Base-by-base conservation (phyloP, 1,140 invertebrate genomes). In the Zeugodacus cucurbitae region DNA sequence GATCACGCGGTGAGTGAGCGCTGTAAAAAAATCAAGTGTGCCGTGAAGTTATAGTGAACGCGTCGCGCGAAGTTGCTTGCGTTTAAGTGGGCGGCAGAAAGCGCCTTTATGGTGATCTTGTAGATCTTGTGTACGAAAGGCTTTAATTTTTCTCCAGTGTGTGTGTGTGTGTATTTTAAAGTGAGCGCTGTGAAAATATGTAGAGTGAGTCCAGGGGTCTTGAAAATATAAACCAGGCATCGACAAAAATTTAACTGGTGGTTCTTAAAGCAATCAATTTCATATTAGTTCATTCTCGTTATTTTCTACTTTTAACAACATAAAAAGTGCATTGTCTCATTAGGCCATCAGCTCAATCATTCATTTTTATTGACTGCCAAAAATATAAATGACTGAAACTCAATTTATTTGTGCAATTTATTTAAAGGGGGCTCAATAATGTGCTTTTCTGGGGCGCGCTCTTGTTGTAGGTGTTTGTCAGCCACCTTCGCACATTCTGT, bases 71-170 rank as follows among this genome's bases (percentile, higher is more conserved):
- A 41, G 22, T 41, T 74, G 37, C 48, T 54, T 54, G 48, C 17
- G 22, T 82, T 41, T 82, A 82, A 82, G 74, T 82, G 74, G 74
- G 74, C 74, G 74, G 74, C 26, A 20, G 37, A 48, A 82, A 48
- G 41, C 41, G 41, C 41, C 26, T 74, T 8, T 74, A 20, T 74
- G 67, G 10, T 67, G 26, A 74, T 22, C 34, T 74, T 74, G 29
- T 74, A 17, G 32, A 62, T 6, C 14, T 54, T n/a, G n/a, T n/a
- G n/a, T n/a, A 41, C 37, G 7, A 3, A 41, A 7, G 37, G 37
- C 37, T 41, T 41, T 3, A 7, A 3, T 7, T 3, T 7, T 48
- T 48, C 8, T 14, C n/a, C 29, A 11, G 7, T 64, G 3, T 34
- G 3, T 20, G 3, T 67, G 11, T 67, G 20, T 22, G 37, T 14